phyloP scores from a whole-genome alignment of 2,797 vertebrate species.

The Cynopterus sphinx region DNA sequence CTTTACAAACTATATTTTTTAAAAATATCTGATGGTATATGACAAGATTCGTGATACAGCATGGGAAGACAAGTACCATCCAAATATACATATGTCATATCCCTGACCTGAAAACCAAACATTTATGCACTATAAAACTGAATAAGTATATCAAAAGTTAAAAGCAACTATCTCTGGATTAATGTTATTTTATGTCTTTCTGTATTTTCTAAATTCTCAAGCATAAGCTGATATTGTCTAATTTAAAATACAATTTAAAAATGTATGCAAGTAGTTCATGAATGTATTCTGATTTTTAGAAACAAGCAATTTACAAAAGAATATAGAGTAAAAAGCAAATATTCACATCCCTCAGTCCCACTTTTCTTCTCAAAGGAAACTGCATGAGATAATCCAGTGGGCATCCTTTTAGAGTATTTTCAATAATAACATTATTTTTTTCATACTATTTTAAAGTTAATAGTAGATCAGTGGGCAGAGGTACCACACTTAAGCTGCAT shows the following conservation, averaged over 20 bases:
- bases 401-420: neutral
- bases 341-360: neutral
- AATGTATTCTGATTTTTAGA: slow-evolving; percentile 6
- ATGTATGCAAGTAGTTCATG: neutral
- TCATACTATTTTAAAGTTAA: neutral
- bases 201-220: slow-evolving; percentile 2
- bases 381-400: neutral
- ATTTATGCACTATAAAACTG: neutral
- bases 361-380: slow-evolving; percentile 2
- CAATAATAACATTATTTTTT: neutral
- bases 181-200: slow-evolving; percentile 30
- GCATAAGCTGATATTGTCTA: neutral
- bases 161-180: neutral
- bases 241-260: neutral
- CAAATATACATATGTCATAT: neutral
- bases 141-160: neutral
- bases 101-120: neutral
- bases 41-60: neutral
- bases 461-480: neutral
- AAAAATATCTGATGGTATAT: neutral
- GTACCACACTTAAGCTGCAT: neutral
- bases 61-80: neutral
- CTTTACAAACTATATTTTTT: neutral
- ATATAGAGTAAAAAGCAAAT: neutral
- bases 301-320: neutral